These are phyloP conservation scores for Psittacula cyanocephala DNA, from an alignment of 2,113 vertebrate species.

Conservation along the genomic window DNA sequence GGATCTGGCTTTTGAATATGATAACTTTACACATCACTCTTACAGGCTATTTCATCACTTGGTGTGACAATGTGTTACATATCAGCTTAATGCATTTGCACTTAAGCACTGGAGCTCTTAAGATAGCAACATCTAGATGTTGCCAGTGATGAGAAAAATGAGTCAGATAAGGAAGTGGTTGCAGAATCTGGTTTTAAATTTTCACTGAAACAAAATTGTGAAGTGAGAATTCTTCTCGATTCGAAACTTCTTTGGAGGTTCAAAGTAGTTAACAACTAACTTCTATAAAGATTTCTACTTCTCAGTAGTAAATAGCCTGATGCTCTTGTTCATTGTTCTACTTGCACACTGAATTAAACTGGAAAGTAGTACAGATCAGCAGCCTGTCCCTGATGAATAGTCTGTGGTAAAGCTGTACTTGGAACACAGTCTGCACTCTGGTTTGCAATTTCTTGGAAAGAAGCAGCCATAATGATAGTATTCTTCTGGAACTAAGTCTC, in stretches of 20 bases:
- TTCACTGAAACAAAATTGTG: conserved; percentile 12
- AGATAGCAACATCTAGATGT: neutral
- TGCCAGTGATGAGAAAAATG: conserved; percentile 20
- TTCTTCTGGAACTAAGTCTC: neutral
- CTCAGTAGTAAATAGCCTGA: neutral
- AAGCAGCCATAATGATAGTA: accelerated
- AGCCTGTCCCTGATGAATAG: neutral
- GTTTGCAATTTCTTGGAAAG: neutral
- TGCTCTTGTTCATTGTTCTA: neutral
- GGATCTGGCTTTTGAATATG: neutral
- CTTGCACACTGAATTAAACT: neutral
- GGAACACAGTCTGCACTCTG: neutral
- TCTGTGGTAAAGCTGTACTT: neutral
- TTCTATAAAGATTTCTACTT: neutral
- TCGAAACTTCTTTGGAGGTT: neutral
- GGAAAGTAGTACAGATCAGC: neutral
- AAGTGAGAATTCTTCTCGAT: neutral
- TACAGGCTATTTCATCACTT: neutral
- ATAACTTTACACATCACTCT: neutral
- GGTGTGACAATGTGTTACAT: neutral
- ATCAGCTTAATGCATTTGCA: neutral
- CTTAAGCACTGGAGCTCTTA: neutral
- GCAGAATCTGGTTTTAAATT: conserved; percentile 42
- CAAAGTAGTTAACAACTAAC: neutral
- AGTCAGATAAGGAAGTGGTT: conserved; percentile 59